These are phyloP conservation scores for Decapterus maruadsi DNA, from an alignment of 2,797 vertebrate genomes.

Conservation along the genomic window DNA sequence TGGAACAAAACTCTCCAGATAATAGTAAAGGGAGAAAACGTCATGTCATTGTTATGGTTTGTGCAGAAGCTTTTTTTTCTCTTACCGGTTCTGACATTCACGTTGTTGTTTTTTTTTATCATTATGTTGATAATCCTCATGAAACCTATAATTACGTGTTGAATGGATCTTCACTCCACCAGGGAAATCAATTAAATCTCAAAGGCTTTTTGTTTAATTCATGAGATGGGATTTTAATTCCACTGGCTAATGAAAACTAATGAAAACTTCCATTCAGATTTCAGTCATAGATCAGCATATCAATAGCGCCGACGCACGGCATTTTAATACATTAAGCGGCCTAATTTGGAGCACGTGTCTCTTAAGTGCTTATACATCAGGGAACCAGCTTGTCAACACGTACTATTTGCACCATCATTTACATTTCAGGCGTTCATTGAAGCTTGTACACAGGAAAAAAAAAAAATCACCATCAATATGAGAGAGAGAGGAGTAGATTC, in stretches of 20 bases:
- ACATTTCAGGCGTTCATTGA: background rate
- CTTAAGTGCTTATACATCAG: slow-evolving; percentile 25
- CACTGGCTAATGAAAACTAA: slow-evolving; percentile 68
- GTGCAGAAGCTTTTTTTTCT: slow-evolving; percentile 11
- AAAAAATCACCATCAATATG: background rate
- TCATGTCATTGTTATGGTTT: slow-evolving; percentile 39
- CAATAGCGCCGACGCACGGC: slow-evolving; percentile 44
- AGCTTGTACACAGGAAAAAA: background rate
- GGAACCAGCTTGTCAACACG: slow-evolving; percentile 26
- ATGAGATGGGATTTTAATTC: slow-evolving; percentile 75
- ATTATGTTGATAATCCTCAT: slow-evolving; percentile 66
- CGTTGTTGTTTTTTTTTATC: slow-evolving; percentile 47
- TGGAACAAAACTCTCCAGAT: slow-evolving; percentile 25
- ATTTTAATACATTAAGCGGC: slow-evolving; percentile 49
- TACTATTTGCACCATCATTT: slow-evolving; percentile 16
- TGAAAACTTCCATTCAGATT: slow-evolving; percentile 68
- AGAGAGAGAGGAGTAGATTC: background rate
- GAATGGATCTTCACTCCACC: slow-evolving; percentile 62
- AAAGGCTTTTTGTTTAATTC: slow-evolving; percentile 67
- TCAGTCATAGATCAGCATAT: slow-evolving; percentile 63
- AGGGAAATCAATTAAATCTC: slow-evolving; percentile 74
- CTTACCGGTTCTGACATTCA: slow-evolving; percentile 42
- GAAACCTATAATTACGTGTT: slow-evolving; percentile 70
- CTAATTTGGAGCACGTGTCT: slow-evolving; percentile 36
- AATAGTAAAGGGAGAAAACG: slow-evolving; percentile 34